Base-by-base conservation (phyloP, 2,113 vertebrate genomes). In the Promerops cafer region DNA sequence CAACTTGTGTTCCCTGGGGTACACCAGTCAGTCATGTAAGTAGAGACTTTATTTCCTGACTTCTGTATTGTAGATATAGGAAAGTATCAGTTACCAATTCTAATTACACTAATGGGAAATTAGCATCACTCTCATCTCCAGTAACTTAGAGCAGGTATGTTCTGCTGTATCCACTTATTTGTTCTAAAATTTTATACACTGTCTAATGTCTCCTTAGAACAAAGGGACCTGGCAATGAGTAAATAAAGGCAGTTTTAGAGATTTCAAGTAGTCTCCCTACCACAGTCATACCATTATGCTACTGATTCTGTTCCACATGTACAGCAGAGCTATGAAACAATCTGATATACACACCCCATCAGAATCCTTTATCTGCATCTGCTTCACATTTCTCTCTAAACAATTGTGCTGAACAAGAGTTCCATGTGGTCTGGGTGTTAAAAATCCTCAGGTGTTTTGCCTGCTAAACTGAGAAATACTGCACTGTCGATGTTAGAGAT, bases 41-140 rank as follows among this genome's bases (percentile, higher is more conserved):
- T 37, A 71, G 90, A 98, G 78, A 94, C 90, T 86, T 85, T 78
- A 75, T 95, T 95, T 94, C 95, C 85, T 94, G 89, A 84, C 54
- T 90, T 70, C 65, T 95, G 80, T 94, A 89, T 60, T 90, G 83
- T 87, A 84, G 71, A 44, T 84, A 94, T 40, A 93, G 27, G 28
- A 76, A 90, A 56, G 42, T 97, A 98, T 98, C 97, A 95, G 68
- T 98, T 98, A 97, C 95, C 63, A 83, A 86, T 95, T 96, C 97
- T 97, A 98, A 98, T 97, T 97, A 97, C 91, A 96, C 91, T 97
- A 98, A 97, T 96, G 90, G 80, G 20, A 84, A 86, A 82, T 69
- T 52, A 81, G 78, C 83, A 96, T 91, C 85, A 39, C n/a, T 90
- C 70, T 96, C 65, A 54, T 91, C 65, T 84, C 70, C 35, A 71